These are phyloP conservation scores for Oscheius sp. DNA, from an alignment of 2,888 invertebrate species.

Conservation along the genomic window DNA sequence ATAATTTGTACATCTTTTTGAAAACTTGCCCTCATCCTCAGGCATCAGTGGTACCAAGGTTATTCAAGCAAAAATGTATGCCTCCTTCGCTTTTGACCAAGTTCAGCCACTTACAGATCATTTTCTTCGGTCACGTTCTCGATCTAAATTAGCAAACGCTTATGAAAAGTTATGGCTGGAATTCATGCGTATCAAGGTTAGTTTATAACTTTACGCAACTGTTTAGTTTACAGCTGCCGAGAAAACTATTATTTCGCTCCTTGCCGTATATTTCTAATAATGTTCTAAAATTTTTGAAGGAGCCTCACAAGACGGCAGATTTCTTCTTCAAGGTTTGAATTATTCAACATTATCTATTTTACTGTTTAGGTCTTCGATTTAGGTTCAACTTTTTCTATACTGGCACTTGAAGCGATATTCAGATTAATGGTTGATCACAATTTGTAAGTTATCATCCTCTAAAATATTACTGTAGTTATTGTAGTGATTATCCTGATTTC, in stretches of 20 bases:
- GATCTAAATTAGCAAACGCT: conserved; percentile 36
- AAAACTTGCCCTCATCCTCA: conserved; percentile 43
- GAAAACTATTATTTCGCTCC: conserved; percentile 44
- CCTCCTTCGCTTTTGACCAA: background rate
- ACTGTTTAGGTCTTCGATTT: conserved; percentile 77
- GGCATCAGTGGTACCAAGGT: conserved; percentile 23
- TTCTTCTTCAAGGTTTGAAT: conserved; percentile 53
- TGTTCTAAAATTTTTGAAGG: conserved; percentile 51
- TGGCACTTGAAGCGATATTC: conserved; percentile 91
- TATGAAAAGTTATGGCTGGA: conserved; percentile 47
- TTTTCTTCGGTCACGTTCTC: conserved; percentile 34
- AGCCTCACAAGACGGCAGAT: conserved; percentile 55
- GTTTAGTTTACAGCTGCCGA: conserved; percentile 39
- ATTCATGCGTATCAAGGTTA: conserved; percentile 40
- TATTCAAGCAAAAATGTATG: conserved; percentile 29
- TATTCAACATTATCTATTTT: background rate
- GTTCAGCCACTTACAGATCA: too few relatives aligned
- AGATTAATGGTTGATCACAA: conserved; percentile 89
- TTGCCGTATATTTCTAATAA: conserved; percentile 53
- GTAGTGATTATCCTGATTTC: conserved; percentile 90
- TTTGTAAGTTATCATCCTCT: conserved; percentile 77
- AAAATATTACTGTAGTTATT: conserved; percentile 55
- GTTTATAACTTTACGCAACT: background rate
- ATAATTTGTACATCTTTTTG: conserved; percentile 47
- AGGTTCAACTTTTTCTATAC: conserved; percentile 81